These are phyloP conservation scores for Adineta ricciae DNA, from an alignment of 2,888 invertebrate species.

Conservation along the genomic window DNA sequence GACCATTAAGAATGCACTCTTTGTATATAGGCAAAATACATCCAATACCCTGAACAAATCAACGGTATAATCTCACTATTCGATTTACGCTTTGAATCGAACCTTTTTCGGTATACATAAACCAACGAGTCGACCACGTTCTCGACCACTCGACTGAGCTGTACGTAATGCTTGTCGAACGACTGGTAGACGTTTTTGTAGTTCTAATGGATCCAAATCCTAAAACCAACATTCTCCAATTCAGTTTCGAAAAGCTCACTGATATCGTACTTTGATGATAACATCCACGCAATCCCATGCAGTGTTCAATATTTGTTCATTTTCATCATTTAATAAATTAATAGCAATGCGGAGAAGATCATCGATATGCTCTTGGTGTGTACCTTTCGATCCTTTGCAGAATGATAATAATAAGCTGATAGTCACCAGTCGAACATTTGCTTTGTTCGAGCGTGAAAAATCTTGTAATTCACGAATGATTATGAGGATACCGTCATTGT, in stretches of 20 bases:
- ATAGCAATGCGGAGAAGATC: slow-evolving; percentile 76
- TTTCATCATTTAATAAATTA: slow-evolving; percentile 68
- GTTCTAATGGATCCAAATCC: slow-evolving; percentile 71
- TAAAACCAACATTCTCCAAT: too few relatives aligned
- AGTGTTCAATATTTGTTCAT: slow-evolving; percentile 69
- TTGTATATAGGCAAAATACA: slow-evolving; percentile 87
- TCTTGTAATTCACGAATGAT: slow-evolving; percentile 20
- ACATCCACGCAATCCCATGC: slow-evolving; percentile 76
- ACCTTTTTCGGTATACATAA: slow-evolving; percentile 56
- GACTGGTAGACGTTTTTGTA: slow-evolving; percentile 74
- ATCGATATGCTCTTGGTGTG: slow-evolving; percentile 74
- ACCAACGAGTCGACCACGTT: slow-evolving; percentile 15
- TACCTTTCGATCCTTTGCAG: slow-evolving; percentile 76
- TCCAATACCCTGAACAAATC: slow-evolving; percentile 65
- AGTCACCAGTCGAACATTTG: slow-evolving; percentile 65
- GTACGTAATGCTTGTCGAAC: slow-evolving; percentile 76
- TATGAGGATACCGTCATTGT: slow-evolving; percentile 31
- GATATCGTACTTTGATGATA: slow-evolving; percentile 36
- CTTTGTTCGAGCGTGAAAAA: slow-evolving; percentile 46
- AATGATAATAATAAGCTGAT: slow-evolving; percentile 76
- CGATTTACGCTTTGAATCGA: background rate
- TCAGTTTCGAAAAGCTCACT: too few relatives aligned
- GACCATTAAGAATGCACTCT: slow-evolving; percentile 85
- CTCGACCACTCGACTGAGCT: background rate
- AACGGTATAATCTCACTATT: too few relatives aligned